These are phyloP conservation scores for Cremastinae sp. DNA, from an alignment of 2,888 invertebrate genomes.

Conservation along the genomic window DNA sequence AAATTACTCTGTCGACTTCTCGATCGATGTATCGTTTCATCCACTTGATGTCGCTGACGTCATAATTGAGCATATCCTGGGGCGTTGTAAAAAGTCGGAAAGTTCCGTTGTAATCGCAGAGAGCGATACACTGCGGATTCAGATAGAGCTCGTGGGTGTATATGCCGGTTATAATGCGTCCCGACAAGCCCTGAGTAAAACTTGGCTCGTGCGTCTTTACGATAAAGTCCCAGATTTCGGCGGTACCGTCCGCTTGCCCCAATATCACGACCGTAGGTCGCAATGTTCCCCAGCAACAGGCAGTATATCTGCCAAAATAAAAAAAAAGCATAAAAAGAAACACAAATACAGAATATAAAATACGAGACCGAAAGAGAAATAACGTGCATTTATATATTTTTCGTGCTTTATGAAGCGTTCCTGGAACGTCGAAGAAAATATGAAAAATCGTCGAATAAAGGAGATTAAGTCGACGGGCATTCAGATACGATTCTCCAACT, in stretches of 20 bases:
- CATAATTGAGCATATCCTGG: conserved; percentile 81
- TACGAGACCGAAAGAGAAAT: conserved; percentile 1
- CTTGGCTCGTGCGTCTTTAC: conserved; percentile 86
- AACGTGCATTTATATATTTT: neutral
- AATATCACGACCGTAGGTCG: conserved; percentile 88
- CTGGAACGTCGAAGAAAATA: conserved; percentile 15
- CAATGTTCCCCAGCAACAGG: conserved; percentile 88
- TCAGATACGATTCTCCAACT: neutral
- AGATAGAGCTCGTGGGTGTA: conserved; percentile 83
- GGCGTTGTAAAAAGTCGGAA: conserved; percentile 85
- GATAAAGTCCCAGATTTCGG: conserved; percentile 92
- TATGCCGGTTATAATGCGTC: conserved; percentile 85
- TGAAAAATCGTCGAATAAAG: conserved; percentile 35
- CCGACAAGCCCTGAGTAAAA: conserved; percentile 84
- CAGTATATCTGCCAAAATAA: conserved; percentile 81
- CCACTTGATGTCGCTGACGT: conserved; percentile 79
- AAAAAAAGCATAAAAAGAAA: neutral
- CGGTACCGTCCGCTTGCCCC: conserved; percentile 86
- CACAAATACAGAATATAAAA: neutral
- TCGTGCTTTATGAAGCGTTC: conserved; percentile 6
- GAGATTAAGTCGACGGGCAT: conserved; percentile 6
- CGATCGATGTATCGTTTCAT: conserved; percentile 71
- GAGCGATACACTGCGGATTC: conserved; percentile 84
- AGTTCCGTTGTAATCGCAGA: conserved; percentile 86
- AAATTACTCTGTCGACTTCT: conserved; percentile 70